Base-by-base conservation (phyloP, 2,888 invertebrate species). In the Pinctada fucata region DNA sequence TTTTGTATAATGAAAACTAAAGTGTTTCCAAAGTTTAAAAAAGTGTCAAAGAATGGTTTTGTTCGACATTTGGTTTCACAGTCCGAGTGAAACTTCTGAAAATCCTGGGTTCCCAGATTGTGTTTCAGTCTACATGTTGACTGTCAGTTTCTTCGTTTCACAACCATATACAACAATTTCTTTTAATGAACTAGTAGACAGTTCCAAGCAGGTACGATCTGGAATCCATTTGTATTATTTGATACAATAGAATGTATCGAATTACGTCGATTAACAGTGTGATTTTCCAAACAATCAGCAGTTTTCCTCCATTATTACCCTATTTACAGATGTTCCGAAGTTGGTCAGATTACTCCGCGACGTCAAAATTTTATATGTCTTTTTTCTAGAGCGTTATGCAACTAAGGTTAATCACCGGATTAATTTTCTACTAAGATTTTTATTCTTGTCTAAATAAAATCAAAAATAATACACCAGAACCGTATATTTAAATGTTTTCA, bases 221-320 rank as follows among this genome's bases (percentile, higher is more conserved):
- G 31, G 31, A 31, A 31, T 31, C 31, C 31, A 31, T 31, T 31
- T 31, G 31, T 31, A 31, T 31, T 31, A 31, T 31, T 31, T 31
- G 31, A 31, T 31, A 31, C 31, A 31, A 31, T 31, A 31, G 31
- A 31, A 31, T 31, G 31, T 31, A 31, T 31, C 31, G 31, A 31
- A 31, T 31, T 31, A 31, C 31, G 31, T 31, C 31, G 31, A 31
- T 31, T 31, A 50, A 69, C 31, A 45, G 71, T 51, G 50, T 49
- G 8, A 70, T 64, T 71, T 76, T 76, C 76, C 63, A 63, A 65
- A 71, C 64, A 64, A 65, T 79, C 76, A 77, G 74, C 77, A 80
- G 71, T 76, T 80, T 80, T 77, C 80, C 76, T 74, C 80, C 76
- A 77, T 80, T 79, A 75, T 79, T 77, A 77, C 77, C 77, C 77